A percentile compares a stretch with the other conserved stretches of the same genome.
Conservation (phyloP, 1,140 invertebrate genomes). For the Dendrolimus punctatus region DNA sequence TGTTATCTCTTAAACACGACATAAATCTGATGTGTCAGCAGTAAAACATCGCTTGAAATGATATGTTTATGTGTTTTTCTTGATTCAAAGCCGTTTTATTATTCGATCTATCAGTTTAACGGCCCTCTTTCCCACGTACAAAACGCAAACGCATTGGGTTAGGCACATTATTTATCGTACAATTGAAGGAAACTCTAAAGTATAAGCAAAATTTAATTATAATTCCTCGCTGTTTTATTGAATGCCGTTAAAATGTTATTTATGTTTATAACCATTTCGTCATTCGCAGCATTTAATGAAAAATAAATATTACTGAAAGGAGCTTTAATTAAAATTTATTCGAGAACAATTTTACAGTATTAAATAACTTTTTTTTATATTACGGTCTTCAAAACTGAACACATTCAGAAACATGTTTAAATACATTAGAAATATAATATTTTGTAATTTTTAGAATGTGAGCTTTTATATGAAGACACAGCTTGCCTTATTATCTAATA, state of each 20-base stretch:
- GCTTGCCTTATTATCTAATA: no score
- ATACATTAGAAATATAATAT: no score
- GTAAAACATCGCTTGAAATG: conserved; percentile 4
- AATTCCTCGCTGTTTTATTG: conserved; percentile 11
- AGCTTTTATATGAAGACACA: no score
- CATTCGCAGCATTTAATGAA: no score
- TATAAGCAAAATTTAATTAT: conserved; percentile 11
- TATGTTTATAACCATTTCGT: conserved; percentile 12
- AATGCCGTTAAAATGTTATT: conserved; percentile 18
- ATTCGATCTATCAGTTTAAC: conserved; percentile 16
- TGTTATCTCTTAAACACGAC: no score
- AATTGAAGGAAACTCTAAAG: conserved; percentile 10
- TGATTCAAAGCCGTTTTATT: conserved; percentile 21
- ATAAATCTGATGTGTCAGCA: conserved; percentile 4
- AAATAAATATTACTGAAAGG: no score
- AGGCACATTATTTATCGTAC: conserved; percentile 10
- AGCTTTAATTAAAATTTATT: no score
- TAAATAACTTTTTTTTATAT: no score
- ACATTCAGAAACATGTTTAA: no score
- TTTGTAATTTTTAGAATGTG: no score
- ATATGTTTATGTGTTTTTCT: conserved; percentile 14
- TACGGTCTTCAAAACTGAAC: no score
- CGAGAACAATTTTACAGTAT: no score
- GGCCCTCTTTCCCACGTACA: conserved; percentile 21
- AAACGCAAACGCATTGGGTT: conserved; percentile 7